phyloP scores from a whole-genome alignment of 2,113 vertebrate species.

The Dipodomys ordii region DNA sequence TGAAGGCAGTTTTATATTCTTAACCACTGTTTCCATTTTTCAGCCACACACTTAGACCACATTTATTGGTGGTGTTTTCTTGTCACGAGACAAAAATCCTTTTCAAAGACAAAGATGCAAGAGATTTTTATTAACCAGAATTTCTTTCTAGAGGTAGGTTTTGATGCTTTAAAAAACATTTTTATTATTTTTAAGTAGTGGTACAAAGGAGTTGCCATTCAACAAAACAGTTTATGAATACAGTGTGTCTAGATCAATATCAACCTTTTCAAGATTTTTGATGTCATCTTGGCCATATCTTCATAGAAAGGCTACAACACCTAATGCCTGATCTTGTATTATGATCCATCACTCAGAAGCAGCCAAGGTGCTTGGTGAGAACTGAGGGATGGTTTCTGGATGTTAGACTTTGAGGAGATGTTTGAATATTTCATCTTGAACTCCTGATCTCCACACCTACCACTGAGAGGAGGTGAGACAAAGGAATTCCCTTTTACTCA shows the following conservation, averaged over 20 bases:
- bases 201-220: too few relatives aligned
- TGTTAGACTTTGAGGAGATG: not conserved
- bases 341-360: not conserved
- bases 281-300: not conserved
- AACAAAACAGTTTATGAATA: too few relatives aligned
- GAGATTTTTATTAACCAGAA: conserved; percentile 25
- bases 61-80: conserved; percentile 3
- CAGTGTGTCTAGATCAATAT: too few relatives aligned
- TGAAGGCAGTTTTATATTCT: not conserved
- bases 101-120: conserved; percentile 39
- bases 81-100: conserved; percentile 24
- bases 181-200: too few relatives aligned
- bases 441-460: not conserved
- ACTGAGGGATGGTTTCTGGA: not conserved
- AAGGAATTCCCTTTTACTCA: not conserved
- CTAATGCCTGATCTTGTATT: not conserved
- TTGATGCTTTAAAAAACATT: not conserved
- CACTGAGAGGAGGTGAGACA: not conserved
- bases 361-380: not conserved
- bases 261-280: too few relatives aligned
- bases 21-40: not conserved
- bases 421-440: not conserved
- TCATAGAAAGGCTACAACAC: not conserved
- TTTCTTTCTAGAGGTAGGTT: not conserved
- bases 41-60: not conserved